Percentiles rank a stretch among this genome's conserved stretches.
phyloP scores from a whole-genome alignment of 2,888 invertebrate genomes.

The Tubulanus polymorphus region DNA sequence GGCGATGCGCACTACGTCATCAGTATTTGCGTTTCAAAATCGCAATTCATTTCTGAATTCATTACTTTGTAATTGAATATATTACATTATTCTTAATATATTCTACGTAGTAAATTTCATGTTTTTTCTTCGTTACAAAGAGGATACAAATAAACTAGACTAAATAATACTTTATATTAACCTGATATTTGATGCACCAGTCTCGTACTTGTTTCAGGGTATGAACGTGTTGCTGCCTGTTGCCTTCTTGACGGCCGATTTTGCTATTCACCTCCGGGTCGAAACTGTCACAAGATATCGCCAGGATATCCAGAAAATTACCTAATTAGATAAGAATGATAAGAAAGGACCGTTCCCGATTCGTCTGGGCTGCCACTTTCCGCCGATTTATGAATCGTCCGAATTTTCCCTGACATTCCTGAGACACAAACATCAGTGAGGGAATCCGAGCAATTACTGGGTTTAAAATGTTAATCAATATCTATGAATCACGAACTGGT shows the following conservation, averaged over 20 bases:
- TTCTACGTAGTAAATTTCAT: neutral
- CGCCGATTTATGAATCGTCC: no score
- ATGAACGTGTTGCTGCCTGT: conserved; percentile 51
- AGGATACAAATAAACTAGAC: neutral
- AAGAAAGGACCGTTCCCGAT: no score
- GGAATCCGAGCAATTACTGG: no score
- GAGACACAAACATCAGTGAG: no score
- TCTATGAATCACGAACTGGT: no score
- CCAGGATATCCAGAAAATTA: conserved; percentile 56
- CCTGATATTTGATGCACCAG: conserved; percentile 55
- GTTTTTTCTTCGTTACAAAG: neutral
- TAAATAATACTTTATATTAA: conserved; percentile 6
- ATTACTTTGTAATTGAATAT: neutral
- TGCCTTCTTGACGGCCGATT: conserved; percentile 56
- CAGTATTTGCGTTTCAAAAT: no score
- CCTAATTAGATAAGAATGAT: no score
- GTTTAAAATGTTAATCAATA: no score
- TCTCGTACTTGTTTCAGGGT: conserved; percentile 52
- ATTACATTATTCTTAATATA: neutral
- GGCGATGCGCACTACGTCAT: neutral
- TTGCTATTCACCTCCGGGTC: conserved; percentile 55
- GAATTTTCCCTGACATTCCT: no score
- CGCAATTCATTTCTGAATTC: neutral
- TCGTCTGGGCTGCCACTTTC: no score
- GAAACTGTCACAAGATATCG: conserved; percentile 59